Percentiles rank a stretch among this genome's conserved stretches.
Evolutionary conservation across 2,888 invertebrate species (phyloP).

Genomic region (Anoplius nigerrimus): DNA sequence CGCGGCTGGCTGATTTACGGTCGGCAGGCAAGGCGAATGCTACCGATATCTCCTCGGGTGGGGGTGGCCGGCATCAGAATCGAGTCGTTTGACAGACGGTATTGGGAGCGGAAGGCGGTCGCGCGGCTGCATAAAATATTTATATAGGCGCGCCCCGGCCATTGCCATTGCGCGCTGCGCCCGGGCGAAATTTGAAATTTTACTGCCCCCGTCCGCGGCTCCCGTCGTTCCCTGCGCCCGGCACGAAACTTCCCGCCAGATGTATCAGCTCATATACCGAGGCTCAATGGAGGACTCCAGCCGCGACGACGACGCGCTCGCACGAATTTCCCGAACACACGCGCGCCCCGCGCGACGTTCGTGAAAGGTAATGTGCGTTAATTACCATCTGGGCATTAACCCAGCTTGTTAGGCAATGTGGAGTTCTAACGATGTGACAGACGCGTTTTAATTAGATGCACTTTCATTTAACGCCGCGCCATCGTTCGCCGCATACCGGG

Average conservation of each 20-base stretch:
- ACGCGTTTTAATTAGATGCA: too few relatives aligned
- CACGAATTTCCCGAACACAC: too few relatives aligned
- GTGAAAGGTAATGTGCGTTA: too few relatives aligned
- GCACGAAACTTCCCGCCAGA: slow-evolving; percentile 28
- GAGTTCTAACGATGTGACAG: too few relatives aligned
- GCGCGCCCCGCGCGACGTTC: too few relatives aligned
- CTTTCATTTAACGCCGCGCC: too few relatives aligned
- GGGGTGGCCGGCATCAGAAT: slow-evolving; percentile 13
- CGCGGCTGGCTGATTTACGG: slow-evolving; percentile 4
- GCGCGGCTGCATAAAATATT: slow-evolving; percentile 47
- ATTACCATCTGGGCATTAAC: too few relatives aligned
- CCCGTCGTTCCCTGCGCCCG: slow-evolving; percentile 14
- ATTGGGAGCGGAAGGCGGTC: neutral
- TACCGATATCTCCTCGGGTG: too few relatives aligned
- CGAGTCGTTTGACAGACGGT: too few relatives aligned
- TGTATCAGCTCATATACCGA: slow-evolving; percentile 13
- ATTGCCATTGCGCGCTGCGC: slow-evolving; percentile 30
- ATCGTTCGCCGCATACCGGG: too few relatives aligned
- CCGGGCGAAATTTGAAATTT: slow-evolving; percentile 51
- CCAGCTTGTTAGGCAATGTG: too few relatives aligned
- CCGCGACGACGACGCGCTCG: neutral
- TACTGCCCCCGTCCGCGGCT: slow-evolving; percentile 27
- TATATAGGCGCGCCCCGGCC: slow-evolving; percentile 47
- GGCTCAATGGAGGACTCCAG: neutral
- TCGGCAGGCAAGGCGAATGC: neutral